Evolutionary conservation across 2,888 invertebrate genomes (phyloP), one percentile per base, ranked within the genome.

Genomic region (Amblyjoppa proteus): DNA sequence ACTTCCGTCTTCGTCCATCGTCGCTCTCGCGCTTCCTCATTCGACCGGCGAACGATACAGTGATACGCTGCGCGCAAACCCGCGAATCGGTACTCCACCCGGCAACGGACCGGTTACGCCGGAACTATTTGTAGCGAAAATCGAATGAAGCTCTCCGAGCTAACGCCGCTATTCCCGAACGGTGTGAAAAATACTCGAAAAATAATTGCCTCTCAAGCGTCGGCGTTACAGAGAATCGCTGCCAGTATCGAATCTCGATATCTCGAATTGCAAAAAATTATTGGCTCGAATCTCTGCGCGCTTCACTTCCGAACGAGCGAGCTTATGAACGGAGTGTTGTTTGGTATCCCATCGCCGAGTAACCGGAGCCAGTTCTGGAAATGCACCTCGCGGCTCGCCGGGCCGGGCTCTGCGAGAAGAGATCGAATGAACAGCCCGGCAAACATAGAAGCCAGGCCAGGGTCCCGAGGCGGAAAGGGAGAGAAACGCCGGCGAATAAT

Each of bases 401-500:
- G 25, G 76, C n/a, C 66, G 5, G 51, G 51, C 16, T 28, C 53
- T 9, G 70, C 53, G 31, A 49, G 45, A 68, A 77, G 51, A 16
- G 38, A 77, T 77, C 68, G 77, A 41, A 68, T 66, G 28, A 77
- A 77, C 77, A 41, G 56, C 53, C 28, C 41, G 41, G 77, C 51
- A 34, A 76, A 51, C 53, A 41, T 77, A 51, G 38, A 66, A 28
- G 73, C 38, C 61, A 25, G 31, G 11, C 76, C 49, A 13, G 38
- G 76, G 25, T 16, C 25, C 13, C 13, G 64, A 41, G 38, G 11
- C 51, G 53, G 41, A 20, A 34, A n/a, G 16, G 58, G 53, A 53
- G 41, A 49, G 20, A 69, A 38, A 75, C 75, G 69, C 74, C 49
- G 28, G 56, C 49, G 78, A 81, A 79, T 85, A 82, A 85, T 81